Percentiles rank a stretch among this genome's conserved stretches.
Evolutionary conservation across 2,797 vertebrate species (phyloP).

Genomic region (Cossypha caffra): DNA sequence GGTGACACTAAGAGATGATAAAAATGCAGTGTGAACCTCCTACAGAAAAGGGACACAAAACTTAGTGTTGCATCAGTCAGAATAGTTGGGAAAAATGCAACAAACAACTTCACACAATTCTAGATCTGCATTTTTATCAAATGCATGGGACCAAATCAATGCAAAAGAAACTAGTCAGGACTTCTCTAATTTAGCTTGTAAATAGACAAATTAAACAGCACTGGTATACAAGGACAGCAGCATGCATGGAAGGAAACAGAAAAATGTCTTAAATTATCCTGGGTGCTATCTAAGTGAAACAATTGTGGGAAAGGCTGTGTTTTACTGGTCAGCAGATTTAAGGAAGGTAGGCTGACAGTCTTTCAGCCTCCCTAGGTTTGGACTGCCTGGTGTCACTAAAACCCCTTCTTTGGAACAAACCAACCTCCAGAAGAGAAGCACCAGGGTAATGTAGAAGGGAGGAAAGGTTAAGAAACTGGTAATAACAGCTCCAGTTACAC

Average conservation of each 20-base stretch:
- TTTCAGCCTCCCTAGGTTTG: not conserved
- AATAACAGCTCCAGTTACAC: not conserved
- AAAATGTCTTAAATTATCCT: not conserved
- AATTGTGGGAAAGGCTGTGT: not conserved
- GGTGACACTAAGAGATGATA: not conserved
- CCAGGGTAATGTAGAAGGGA: not conserved
- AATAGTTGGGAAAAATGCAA: not conserved
- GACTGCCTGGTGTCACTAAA: not conserved
- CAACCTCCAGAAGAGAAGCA: not conserved
- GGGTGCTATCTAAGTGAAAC: not conserved
- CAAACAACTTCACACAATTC: not conserved
- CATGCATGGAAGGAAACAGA: not conserved
- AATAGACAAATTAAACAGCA: not conserved
- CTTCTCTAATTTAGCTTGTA: not conserved
- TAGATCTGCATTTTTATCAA: not conserved
- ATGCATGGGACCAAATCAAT: accelerated
- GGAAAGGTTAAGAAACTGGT: not conserved
- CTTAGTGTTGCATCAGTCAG: not conserved
- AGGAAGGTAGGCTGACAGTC: not conserved
- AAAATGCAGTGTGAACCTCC: not conserved
- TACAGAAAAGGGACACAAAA: not conserved
- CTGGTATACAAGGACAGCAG: not conserved
- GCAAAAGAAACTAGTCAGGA: not conserved
- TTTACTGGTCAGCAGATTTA: not conserved
- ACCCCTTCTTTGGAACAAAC: not conserved